A percentile compares a stretch with the other conserved stretches of the same genome.
These are phyloP conservation scores for Scophthalmus maximus DNA, from an alignment of 2,113 vertebrate species.

Conservation along the genomic window DNA sequence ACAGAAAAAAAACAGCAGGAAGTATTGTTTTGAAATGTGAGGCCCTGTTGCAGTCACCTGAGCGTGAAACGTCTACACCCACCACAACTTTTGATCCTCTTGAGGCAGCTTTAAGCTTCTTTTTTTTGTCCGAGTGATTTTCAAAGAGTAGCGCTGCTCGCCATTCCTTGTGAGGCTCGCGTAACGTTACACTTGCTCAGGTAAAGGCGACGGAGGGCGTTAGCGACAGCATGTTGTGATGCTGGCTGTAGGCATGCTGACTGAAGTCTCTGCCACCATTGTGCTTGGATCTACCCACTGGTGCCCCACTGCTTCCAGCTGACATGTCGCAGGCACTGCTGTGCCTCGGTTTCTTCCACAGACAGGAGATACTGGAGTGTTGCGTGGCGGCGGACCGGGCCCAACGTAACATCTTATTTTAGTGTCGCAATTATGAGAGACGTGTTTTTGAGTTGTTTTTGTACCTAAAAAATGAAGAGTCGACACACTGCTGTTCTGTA, in stretches of 20 bases:
- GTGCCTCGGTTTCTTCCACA: conserved; percentile 11
- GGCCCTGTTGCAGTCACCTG: conserved; percentile 84
- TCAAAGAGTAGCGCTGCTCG: conserved; percentile 11
- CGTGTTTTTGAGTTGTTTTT: too few species aligned
- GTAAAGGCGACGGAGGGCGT: conserved; percentile 83
- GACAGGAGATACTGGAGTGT: conserved; percentile 24
- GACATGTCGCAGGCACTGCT: conserved; percentile 40
- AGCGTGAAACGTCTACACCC: conserved; percentile 19
- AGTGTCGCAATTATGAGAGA: too few species aligned
- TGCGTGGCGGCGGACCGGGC: conserved; percentile 5
- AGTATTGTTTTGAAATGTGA: conserved; percentile 79
- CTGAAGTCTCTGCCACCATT: conserved; percentile 94
- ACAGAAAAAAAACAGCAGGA: conserved; percentile 76
- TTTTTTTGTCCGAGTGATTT: neutral
- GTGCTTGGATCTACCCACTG: conserved; percentile 79
- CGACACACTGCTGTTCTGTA: too few species aligned
- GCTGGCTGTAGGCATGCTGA: conserved; percentile 87
- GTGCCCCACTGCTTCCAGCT: conserved; percentile 90
- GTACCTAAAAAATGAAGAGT: too few species aligned
- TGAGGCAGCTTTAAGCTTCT: too few species aligned
- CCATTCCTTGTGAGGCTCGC: conserved; percentile 5
- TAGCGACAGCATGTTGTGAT: conserved; percentile 83
- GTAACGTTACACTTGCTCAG: conserved; percentile 68
- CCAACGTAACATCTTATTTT: neutral
- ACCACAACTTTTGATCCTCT: neutral